phyloP scores from a whole-genome alignment of 2,113 vertebrate species.

The Ellobius talpinus region DNA sequence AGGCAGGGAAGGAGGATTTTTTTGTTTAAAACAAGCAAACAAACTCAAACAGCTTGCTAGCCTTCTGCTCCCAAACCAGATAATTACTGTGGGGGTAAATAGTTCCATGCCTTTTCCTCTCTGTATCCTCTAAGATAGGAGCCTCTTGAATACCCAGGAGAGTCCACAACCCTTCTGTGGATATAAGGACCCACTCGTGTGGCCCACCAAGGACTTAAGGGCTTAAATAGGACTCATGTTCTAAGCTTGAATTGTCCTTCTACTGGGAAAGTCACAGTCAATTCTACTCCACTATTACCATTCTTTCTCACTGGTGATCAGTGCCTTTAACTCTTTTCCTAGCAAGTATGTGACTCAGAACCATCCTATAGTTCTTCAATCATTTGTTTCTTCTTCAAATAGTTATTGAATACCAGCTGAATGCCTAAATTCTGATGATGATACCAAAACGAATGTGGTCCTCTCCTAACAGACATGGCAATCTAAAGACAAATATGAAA shows the following conservation, averaged over 20 bases:
- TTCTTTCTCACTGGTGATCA: background rate
- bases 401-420: background rate
- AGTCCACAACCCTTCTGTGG: background rate
- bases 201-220: background rate
- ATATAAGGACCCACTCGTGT: background rate
- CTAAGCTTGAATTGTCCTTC: background rate
- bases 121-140: background rate
- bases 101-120: background rate
- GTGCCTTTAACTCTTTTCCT: background rate
- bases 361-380: background rate
- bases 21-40: conserved; percentile 32
- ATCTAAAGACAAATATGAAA: background rate
- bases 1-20: background rate
- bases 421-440: background rate
- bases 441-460: background rate
- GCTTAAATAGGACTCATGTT: background rate
- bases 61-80: background rate
- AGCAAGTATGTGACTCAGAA: background rate
- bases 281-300: background rate
- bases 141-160: background rate
- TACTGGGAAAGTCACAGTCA: background rate
- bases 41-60: background rate
- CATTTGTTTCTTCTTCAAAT: conserved; percentile 24
- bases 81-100: background rate
- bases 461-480: background rate